Base-by-base conservation (phyloP, 2,113 vertebrate species). In the Pandion haliaetus region DNA sequence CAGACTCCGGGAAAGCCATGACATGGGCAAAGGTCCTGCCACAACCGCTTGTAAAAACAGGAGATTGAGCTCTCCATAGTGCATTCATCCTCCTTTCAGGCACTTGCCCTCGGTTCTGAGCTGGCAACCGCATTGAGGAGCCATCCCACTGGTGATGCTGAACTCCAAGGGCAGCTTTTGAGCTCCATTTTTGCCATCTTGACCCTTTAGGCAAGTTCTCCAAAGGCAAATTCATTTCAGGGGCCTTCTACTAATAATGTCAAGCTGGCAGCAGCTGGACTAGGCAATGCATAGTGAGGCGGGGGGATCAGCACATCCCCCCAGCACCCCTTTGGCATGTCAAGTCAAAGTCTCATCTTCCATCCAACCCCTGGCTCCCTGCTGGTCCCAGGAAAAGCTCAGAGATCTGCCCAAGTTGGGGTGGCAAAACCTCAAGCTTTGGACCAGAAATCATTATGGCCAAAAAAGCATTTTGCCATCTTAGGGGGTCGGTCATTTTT, bases 21-120 rank as follows among this genome's bases (percentile, higher is more conserved):
- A 76, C 91, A 65, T 90, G 79, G 87, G 57, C 76, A 76, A 26
- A 97, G 84, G 71, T 94, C 81, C 74, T 82, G 55, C 63, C 81
- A 74, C 77, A 57, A 25, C 34, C 0, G 1, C 94, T 92, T 90
- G 81, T 88, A 59, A 92, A 95, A 69, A 32, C 72, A 70, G 90
- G 47, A 81, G 65, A 69, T 2, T 38, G 73, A 87, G 78, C 66
- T 87, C 77, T 87, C 38, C 5, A 8, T 16, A 38, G 40, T 1
- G 9, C 29, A 34, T 32, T 82, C 47, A 74, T 69, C 62, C 74
- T 82, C 73, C 73, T 65, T 58, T 58, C 58, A 91, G 73, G 29
- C 34, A n/a, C 70, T 12, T 65, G 72, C 52, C 86, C 80, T 78
- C 5, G 0, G 90, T 96, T 86, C 88, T 71, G 59, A 90, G 88